Evolutionary conservation across 2,113 vertebrate species (phyloP).

Genomic region (Capreolus pygargus): DNA sequence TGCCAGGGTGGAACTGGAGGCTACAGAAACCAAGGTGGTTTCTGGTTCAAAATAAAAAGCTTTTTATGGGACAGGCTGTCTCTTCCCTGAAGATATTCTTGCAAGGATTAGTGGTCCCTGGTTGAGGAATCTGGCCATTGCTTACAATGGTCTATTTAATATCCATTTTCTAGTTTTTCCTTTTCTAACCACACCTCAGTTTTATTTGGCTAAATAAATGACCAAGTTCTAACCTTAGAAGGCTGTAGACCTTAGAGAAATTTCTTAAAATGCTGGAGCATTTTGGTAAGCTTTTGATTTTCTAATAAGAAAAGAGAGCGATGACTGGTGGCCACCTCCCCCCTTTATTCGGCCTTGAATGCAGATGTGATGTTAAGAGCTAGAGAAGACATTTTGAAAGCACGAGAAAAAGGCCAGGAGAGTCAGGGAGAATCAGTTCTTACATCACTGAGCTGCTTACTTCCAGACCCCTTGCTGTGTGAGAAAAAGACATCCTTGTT

Average conservation of each 20-base stretch:
- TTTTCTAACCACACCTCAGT: background rate
- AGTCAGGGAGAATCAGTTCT: background rate
- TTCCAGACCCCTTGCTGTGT: background rate
- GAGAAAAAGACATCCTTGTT: background rate
- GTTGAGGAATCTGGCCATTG: background rate
- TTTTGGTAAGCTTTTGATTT: background rate
- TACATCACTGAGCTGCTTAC: background rate
- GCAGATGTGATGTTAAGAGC: background rate
- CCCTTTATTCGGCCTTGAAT: background rate
- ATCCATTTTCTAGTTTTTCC: background rate
- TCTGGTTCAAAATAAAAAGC: background rate
- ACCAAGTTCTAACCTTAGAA: background rate
- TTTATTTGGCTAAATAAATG: background rate
- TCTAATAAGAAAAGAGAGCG: background rate
- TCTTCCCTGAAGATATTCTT: background rate
- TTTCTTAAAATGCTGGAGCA: background rate
- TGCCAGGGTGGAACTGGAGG: background rate
- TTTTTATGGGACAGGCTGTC: background rate
- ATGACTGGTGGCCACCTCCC: background rate
- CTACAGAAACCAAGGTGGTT: background rate
- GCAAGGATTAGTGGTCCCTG: background rate
- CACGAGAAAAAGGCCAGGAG: background rate
- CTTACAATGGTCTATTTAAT: background rate
- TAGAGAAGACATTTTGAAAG: background rate
- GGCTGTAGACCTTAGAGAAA: background rate